These are phyloP conservation scores for Epinotia nisella DNA, from an alignment of 2,888 invertebrate genomes.

Conservation along the genomic window DNA sequence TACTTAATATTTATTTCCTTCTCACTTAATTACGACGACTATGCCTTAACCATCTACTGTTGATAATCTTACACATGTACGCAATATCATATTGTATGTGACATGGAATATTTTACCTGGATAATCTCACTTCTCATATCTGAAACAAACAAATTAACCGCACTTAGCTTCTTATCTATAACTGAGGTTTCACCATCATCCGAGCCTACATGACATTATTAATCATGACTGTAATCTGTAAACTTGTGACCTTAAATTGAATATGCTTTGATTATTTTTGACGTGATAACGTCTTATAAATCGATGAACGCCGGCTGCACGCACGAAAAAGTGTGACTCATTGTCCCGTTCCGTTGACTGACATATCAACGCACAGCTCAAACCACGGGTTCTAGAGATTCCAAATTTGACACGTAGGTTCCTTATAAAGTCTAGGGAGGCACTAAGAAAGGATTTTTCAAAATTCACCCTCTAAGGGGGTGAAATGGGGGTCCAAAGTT, in stretches of 20 bases:
- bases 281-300: no score
- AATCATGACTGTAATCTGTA: conserved; percentile 23
- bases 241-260: background rate
- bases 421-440: no score
- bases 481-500: no score
- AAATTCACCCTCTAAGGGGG: no score
- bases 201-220: conserved; percentile 14
- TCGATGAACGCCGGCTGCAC: no score
- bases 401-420: no score
- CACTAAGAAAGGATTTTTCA: no score
- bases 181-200: conserved; percentile 38
- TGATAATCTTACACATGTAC: conserved; percentile 42
- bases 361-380: no score
- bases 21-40: background rate
- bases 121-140: conserved; percentile 78
- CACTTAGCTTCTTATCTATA: conserved; percentile 50
- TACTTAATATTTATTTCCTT: no score
- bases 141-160: conserved; percentile 73
- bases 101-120: conserved; percentile 72
- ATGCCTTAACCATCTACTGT: conserved; percentile 45
- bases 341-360: no score
- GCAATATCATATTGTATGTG: conserved; percentile 53
- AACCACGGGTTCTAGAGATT: no score
- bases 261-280: background rate
- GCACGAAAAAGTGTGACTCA: no score